These are phyloP conservation scores for Parnassius mnemosyne DNA, from an alignment of 2,888 invertebrate species.

Conservation along the genomic window DNA sequence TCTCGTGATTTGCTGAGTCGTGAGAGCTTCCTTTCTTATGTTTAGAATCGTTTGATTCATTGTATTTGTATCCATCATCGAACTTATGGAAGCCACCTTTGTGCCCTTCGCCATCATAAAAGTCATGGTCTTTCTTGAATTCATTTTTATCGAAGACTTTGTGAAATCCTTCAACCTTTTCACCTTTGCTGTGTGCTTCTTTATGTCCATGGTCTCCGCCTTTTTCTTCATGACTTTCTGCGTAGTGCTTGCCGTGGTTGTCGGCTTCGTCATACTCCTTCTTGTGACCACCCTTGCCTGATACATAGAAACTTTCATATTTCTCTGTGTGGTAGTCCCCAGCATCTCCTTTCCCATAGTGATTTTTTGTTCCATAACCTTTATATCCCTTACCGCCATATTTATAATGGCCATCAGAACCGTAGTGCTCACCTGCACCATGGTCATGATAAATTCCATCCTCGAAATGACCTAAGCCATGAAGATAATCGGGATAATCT, in stretches of 20 bases:
- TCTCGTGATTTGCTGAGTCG: constrained; percentile 73
- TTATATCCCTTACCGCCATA: constrained; percentile 75
- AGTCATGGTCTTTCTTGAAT: constrained; percentile 85
- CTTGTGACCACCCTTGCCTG: constrained; percentile 74
- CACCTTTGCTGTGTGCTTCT: constrained; percentile 80
- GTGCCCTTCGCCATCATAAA: constrained; percentile 83
- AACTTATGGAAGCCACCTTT: constrained; percentile 82
- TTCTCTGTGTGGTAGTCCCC: constrained; percentile 78
- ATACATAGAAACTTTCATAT: constrained; percentile 74
- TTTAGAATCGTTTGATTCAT: constrained; percentile 74
- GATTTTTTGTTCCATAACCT: constrained; percentile 71
- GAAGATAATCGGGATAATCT: constrained; percentile 59
- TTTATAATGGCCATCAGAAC: constrained; percentile 61
- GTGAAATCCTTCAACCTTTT: constrained; percentile 83
- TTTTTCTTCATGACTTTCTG: constrained; percentile 72
- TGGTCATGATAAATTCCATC: constrained; percentile 52
- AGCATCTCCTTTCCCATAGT: constrained; percentile 76
- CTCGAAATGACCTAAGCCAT: constrained; percentile 51
- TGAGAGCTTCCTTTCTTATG: constrained; percentile 76
- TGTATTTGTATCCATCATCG: constrained; percentile 72
- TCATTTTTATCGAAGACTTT: constrained; percentile 86
- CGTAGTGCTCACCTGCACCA: constrained; percentile 67
- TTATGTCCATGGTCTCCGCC: constrained; percentile 77
- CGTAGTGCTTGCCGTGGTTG: constrained; percentile 74
- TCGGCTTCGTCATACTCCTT: constrained; percentile 74